These are phyloP conservation scores for Caenorhabditis becei DNA, from an alignment of 2,888 invertebrate genomes.

Conservation along the genomic window DNA sequence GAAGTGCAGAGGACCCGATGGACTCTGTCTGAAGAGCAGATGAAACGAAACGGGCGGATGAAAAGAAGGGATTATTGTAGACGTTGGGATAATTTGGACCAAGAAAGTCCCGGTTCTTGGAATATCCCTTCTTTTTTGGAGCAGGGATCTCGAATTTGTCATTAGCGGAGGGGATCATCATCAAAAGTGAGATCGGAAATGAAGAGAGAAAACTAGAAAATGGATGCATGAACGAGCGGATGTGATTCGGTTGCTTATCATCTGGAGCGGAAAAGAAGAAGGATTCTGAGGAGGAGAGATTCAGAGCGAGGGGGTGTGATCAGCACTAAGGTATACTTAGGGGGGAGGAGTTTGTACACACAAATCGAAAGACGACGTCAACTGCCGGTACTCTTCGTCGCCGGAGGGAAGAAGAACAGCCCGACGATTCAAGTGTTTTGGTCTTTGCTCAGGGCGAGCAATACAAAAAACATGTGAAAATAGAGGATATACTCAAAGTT, in stretches of 20 bases:
- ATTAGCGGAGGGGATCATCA: background rate
- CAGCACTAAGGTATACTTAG: constrained; percentile 2
- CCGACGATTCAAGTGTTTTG: background rate
- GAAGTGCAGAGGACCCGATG: constrained; percentile 1
- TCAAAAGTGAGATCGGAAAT: constrained; percentile 1
- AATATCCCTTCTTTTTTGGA: background rate
- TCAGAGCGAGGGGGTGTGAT: background rate
- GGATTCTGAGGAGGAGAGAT: background rate
- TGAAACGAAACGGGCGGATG: background rate
- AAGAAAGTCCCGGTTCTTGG: background rate
- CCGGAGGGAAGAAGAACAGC: background rate
- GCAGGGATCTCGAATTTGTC: background rate
- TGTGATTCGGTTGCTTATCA: constrained; percentile 4
- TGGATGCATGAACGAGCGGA: constrained; percentile 9
- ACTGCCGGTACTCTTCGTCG: constrained; percentile 1
- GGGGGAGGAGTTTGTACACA: constrained; percentile 6
- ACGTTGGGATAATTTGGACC: constrained; percentile 5
- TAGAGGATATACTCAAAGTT: background rate
- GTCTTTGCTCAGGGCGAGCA: background rate
- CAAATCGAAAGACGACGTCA: constrained; percentile 3
- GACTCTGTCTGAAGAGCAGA: background rate
- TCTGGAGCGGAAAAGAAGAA: constrained; percentile 1
- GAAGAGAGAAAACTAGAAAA: background rate
- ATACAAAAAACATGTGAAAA: background rate
- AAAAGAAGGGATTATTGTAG: constrained; percentile 16